These are phyloP conservation scores for Gadopsis bispinosus DNA, from an alignment of 2,797 vertebrate species.

Conservation along the genomic window DNA sequence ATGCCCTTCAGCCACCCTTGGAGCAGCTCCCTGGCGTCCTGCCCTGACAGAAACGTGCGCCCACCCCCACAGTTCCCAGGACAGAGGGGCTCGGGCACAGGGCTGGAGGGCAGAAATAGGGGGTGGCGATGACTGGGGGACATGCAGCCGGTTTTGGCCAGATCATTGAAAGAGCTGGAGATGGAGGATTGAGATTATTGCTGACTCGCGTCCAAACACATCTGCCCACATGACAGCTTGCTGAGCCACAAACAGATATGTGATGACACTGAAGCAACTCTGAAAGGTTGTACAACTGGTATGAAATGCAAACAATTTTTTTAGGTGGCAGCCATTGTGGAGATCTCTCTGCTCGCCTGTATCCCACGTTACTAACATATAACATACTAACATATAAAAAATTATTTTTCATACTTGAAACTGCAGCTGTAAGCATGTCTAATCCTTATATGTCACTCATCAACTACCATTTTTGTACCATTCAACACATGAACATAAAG, in stretches of 20 bases:
- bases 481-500: constrained; percentile 19
- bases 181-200: constrained; percentile 43
- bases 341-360: background rate
- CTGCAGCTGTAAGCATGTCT: background rate
- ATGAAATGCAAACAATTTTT: constrained; percentile 11
- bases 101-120: constrained; percentile 60
- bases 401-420: background rate
- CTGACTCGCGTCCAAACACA: constrained; percentile 58
- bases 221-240: constrained; percentile 48
- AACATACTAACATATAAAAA: background rate
- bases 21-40: constrained; percentile 43
- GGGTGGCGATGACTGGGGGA: constrained; percentile 70
- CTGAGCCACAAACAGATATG: constrained; percentile 59
- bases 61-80: constrained; percentile 50
- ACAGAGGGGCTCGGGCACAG: constrained; percentile 13
- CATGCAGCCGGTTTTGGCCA: constrained; percentile 46
- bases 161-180: constrained; percentile 33
- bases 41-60: constrained; percentile 23
- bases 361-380: background rate
- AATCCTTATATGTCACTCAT: constrained; percentile 1
- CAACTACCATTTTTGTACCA: constrained; percentile 3
- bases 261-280: constrained; percentile 9
- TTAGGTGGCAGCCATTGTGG: background rate
- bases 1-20: constrained; percentile 65
- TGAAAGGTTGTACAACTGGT: constrained; percentile 34